These are phyloP conservation scores for Nephrotoma guestfalica DNA, from an alignment of 2,888 invertebrate species.

Conservation along the genomic window DNA sequence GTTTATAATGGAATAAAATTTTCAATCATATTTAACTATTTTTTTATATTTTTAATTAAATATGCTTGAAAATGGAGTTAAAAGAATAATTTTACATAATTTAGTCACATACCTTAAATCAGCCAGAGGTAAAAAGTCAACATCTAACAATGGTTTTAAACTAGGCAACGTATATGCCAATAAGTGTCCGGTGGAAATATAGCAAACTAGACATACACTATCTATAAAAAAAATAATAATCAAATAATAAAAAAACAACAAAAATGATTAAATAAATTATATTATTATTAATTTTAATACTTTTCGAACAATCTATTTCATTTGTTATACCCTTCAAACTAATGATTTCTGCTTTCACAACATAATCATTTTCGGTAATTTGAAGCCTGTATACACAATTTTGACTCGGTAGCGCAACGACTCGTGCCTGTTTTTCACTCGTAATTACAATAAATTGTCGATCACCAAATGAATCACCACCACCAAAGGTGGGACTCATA, in stretches of 20 bases:
- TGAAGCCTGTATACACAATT: conserved; percentile 88
- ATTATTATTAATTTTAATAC: conserved; percentile 24
- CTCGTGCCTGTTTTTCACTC: conserved; percentile 89
- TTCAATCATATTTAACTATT: neutral
- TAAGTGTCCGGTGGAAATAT: conserved; percentile 88
- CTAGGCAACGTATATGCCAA: conserved; percentile 92
- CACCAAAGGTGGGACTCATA: conserved; percentile 55
- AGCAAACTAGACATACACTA: conserved; percentile 87
- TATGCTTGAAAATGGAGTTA: neutral
- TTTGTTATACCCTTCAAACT: conserved; percentile 61
- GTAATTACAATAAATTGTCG: conserved; percentile 86
- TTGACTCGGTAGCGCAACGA: conserved; percentile 89
- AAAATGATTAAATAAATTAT: conserved; percentile 3
- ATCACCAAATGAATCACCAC: conserved; percentile 44
- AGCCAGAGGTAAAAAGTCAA: conserved; percentile 85
- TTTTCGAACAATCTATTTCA: neutral
- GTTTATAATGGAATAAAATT: neutral
- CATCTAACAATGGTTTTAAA: conserved; percentile 79
- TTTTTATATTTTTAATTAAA: neutral
- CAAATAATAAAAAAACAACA: conserved; percentile 16
- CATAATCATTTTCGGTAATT: conserved; percentile 83
- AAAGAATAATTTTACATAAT: neutral
- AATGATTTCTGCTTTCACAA: conserved; percentile 86
- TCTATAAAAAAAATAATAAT: conserved; percentile 39
- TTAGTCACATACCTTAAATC: conserved; percentile 63